Percentiles rank a stretch among this genome's conserved stretches.
These are phyloP conservation scores for Heteropelma amictum DNA, from an alignment of 2,888 invertebrate species.

Conservation along the genomic window DNA sequence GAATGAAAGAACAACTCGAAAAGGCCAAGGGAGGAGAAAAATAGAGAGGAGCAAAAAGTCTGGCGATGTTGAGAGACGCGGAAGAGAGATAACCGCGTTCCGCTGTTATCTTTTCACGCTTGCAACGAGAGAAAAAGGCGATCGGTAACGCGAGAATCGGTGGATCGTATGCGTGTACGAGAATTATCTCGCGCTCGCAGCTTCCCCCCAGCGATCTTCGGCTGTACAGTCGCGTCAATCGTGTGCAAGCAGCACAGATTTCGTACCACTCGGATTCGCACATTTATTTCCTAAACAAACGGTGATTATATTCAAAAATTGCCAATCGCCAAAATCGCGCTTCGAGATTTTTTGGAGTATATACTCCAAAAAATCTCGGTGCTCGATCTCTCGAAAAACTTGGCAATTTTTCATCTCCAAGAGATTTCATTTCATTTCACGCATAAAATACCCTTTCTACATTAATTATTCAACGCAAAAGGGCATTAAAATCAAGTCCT, in stretches of 20 bases:
- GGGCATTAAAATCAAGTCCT: too few relatives aligned
- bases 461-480: too few relatives aligned
- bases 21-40: neutral
- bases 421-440: too few relatives aligned
- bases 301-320: too few relatives aligned
- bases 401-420: too few relatives aligned
- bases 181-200: slow-evolving; percentile 15
- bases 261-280: too few relatives aligned
- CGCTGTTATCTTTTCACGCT: slow-evolving; percentile 43
- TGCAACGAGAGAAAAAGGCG: slow-evolving; percentile 28
- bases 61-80: slow-evolving; percentile 36
- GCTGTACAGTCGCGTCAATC: slow-evolving; percentile 7
- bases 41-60: neutral
- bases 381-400: too few relatives aligned
- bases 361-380: too few relatives aligned
- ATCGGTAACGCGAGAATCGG: slow-evolving; percentile 31
- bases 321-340: too few relatives aligned
- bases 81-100: slow-evolving; percentile 42
- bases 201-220: neutral
- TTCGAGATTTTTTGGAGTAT: too few relatives aligned
- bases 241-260: neutral
- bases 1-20: neutral
- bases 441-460: too few relatives aligned
- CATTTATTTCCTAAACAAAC: too few relatives aligned
- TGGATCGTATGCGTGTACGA: slow-evolving; percentile 1